Evolutionary conservation across 2,888 invertebrate species (phyloP), one percentile per base, ranked within the genome.

Genomic region (Catocala sponsa): DNA sequence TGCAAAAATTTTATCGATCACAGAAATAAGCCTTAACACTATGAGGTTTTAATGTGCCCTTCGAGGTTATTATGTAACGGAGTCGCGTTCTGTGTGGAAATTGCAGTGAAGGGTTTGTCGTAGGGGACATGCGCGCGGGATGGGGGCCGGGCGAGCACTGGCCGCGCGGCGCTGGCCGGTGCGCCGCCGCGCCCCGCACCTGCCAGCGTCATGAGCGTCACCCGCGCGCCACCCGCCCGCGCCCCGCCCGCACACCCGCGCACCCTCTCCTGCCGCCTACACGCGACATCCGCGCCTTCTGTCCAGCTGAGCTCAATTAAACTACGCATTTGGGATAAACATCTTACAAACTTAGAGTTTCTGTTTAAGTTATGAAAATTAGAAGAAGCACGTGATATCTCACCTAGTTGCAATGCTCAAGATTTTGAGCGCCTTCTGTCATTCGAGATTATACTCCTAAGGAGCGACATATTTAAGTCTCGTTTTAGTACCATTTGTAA

Each of bases 1-100:
- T 93, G 92, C 93, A 88, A 92, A 91, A 92, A 88, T 86, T 6
- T 68, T 88, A 89, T 91, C 62, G 91, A 94, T 94, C 94, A 94
- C 94, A 94, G 94, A 91, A 88, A 87, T 65, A 93, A 92, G 94
- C 93, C 92, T 93, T 93, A 92, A 87, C 89, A 91, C 91, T 92
- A 91, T 83, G 75, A 85, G 82, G 71, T 87, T 76, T 82, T 84
- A 76, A 82, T 81, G 80, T 86, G 87, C 87, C 87, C 89, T 84
- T 81, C 71, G 70, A 72, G 79, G 78, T 69, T 84, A 80, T 93
- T 94, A 94, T 94, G 91, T 94, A 94, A 93, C 91, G 89, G 90
- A 90, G 91, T 82, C 85, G 86, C 83, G 86, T 84, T 63, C 55
- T 87, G 85, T 86, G 84, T 86, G 87, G 88, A 84, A 82, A 81